phyloP scores from a whole-genome alignment of 2,888 invertebrate genomes.

The Ophraella communa region DNA sequence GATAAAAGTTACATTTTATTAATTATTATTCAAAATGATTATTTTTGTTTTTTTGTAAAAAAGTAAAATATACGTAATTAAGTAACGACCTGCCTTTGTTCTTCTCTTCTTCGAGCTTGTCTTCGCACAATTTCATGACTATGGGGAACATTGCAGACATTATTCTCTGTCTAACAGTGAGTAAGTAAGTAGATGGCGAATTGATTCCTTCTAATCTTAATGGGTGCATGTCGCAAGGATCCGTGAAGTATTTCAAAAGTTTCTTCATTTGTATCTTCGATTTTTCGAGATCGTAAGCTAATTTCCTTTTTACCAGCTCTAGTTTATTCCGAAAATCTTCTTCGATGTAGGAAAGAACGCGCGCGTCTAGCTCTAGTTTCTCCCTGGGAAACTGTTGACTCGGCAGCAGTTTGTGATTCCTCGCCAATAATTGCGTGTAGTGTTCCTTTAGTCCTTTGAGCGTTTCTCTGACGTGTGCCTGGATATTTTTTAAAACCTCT shows the following conservation, averaged over 20 bases:
- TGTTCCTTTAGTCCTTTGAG: constrained; percentile 65
- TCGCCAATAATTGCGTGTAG: constrained; percentile 42
- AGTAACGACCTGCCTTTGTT: constrained; percentile 63
- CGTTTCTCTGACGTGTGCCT: constrained; percentile 56
- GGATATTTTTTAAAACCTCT: too few relatives aligned
- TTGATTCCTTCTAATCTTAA: constrained; percentile 67
- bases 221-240: constrained; percentile 70
- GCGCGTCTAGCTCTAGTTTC: constrained; percentile 71
- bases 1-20: constrained; percentile 2
- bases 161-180: constrained; percentile 70
- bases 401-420: constrained; percentile 66
- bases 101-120: constrained; percentile 66
- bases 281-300: constrained; percentile 75
- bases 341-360: constrained; percentile 70
- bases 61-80: too few relatives aligned
- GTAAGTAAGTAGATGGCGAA: constrained; percentile 59
- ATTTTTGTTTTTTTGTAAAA: too few relatives aligned
- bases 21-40: neutral
- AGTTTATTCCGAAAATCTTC: constrained; percentile 67
- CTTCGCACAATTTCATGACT: constrained; percentile 65
- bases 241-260: constrained; percentile 52
- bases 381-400: constrained; percentile 67
- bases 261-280: constrained; percentile 64
- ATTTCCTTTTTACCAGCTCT: constrained; percentile 68
- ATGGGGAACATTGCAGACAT: constrained; percentile 65